These are phyloP conservation scores for Thymelicus sylvestris DNA, from an alignment of 2,888 invertebrate genomes.

Conservation along the genomic window DNA sequence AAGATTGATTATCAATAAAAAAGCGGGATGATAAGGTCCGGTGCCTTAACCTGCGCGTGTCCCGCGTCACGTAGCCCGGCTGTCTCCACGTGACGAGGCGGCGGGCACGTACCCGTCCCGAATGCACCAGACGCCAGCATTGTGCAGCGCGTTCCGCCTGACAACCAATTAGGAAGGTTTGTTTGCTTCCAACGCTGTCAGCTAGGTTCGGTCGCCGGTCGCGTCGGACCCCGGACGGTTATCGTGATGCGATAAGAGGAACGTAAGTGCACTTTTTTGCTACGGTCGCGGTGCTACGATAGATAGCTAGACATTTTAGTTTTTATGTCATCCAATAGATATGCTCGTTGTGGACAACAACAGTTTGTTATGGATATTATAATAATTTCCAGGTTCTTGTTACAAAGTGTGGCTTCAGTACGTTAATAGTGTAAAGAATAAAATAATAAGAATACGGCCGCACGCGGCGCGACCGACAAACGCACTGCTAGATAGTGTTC, in stretches of 20 bases:
- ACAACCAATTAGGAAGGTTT: constrained; percentile 12
- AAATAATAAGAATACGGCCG: too few relatives aligned
- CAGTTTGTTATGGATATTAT: neutral
- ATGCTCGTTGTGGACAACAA: neutral
- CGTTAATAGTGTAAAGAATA: too few relatives aligned
- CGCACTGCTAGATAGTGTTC: too few relatives aligned
- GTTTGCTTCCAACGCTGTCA: neutral
- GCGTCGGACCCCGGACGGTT: neutral
- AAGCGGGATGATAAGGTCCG: constrained; percentile 11
- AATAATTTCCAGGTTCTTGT: too few relatives aligned
- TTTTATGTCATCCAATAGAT: neutral
- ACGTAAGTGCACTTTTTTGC: constrained; percentile 4
- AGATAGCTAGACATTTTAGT: neutral
- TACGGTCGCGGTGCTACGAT: neutral
- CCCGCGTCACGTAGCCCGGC: constrained; percentile 43
- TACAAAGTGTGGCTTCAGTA: too few relatives aligned
- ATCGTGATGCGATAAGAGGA: neutral
- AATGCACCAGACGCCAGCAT: constrained; percentile 19
- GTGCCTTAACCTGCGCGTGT: constrained; percentile 38
- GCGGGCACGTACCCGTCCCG: constrained; percentile 19
- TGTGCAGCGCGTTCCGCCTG: constrained; percentile 7
- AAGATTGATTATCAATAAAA: constrained; percentile 8
- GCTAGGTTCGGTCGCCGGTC: neutral
- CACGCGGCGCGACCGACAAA: too few relatives aligned
- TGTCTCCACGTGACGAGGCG: constrained; percentile 34